Conservation (phyloP, 2,797 vertebrate genomes). For the Schizothorax lantsangensis region DNA sequence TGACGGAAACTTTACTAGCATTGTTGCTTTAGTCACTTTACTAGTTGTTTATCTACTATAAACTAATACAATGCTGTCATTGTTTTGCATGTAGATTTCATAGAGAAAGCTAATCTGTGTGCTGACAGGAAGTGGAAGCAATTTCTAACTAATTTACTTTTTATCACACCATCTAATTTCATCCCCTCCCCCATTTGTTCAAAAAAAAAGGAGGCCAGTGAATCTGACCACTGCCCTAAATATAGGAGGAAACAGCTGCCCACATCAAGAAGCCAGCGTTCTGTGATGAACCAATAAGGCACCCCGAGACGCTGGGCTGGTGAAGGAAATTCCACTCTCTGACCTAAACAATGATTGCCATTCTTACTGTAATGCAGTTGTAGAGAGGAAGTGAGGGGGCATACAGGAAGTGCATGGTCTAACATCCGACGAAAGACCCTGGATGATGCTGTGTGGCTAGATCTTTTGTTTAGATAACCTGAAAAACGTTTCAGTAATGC, state of each 20-base stretch:
- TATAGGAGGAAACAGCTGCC: slow-evolving; percentile 58
- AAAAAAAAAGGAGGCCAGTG: slow-evolving; percentile 45
- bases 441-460: slow-evolving; percentile 33
- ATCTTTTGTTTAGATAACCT: slow-evolving; percentile 14
- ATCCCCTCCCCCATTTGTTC: slow-evolving; percentile 17
- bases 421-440: slow-evolving; percentile 50
- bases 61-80: neutral
- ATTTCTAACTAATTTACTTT: slow-evolving; percentile 1
- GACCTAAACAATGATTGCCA: slow-evolving; percentile 58
- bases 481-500: neutral
- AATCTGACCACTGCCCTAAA: slow-evolving; percentile 57
- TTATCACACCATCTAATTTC: neutral
- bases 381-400: slow-evolving; percentile 44
- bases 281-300: slow-evolving; percentile 48
- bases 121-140: slow-evolving; percentile 1
- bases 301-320: slow-evolving; percentile 22
- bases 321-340: slow-evolving; percentile 58
- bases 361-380: slow-evolving; percentile 54
- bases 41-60: neutral
- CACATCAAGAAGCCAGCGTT: slow-evolving; percentile 52
- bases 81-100: neutral
- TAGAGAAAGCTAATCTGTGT: neutral
- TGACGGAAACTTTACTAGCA: neutral
- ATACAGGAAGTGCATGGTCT: slow-evolving; percentile 57
- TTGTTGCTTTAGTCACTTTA: neutral